Conservation (phyloP, 2,888 invertebrate species). For the Sinopyrophorus schimmeli region DNA sequence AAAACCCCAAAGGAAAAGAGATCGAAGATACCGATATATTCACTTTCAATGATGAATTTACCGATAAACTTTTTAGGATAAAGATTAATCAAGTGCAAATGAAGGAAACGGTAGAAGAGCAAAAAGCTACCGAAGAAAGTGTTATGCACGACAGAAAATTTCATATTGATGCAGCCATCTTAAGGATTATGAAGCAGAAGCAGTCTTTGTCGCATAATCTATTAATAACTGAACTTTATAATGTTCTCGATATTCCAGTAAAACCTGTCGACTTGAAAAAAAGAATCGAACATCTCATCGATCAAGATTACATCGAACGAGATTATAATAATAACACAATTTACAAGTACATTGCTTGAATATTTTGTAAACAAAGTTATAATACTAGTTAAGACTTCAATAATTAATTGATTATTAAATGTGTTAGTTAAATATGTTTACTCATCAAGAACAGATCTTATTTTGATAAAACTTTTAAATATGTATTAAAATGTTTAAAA, state of each 20-base stretch:
- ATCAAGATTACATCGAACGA: constrained; percentile 97
- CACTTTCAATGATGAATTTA: constrained; percentile 84
- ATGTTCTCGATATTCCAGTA: constrained; percentile 96
- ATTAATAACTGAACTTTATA: constrained; percentile 92
- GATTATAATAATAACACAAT: constrained; percentile 75
- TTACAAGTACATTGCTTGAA: constrained; percentile 97
- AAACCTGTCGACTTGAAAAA: constrained; percentile 98
- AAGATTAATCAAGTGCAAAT: constrained; percentile 94
- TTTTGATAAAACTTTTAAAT: too few species aligned
- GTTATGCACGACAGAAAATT: constrained; percentile 98
- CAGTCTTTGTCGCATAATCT: constrained; percentile 92
- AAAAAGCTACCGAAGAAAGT: constrained; percentile 91
- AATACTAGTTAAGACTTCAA: too few species aligned
- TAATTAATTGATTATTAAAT: too few species aligned
- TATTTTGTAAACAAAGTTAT: too few species aligned
- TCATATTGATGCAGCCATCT: constrained; percentile 98
- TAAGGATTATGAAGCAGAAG: constrained; percentile 97
- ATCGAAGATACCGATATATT: constrained; percentile 83
- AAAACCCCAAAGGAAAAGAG: constrained; percentile 87
- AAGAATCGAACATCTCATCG: constrained; percentile 95
- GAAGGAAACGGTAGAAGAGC: constrained; percentile 82
- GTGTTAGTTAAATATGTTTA: too few species aligned
- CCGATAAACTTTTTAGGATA: constrained; percentile 93
- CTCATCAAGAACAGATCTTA: too few species aligned
- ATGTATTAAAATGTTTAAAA: too few species aligned